Evolutionary conservation across 2,113 vertebrate species (phyloP).

Genomic region (Monopterus albus): DNA sequence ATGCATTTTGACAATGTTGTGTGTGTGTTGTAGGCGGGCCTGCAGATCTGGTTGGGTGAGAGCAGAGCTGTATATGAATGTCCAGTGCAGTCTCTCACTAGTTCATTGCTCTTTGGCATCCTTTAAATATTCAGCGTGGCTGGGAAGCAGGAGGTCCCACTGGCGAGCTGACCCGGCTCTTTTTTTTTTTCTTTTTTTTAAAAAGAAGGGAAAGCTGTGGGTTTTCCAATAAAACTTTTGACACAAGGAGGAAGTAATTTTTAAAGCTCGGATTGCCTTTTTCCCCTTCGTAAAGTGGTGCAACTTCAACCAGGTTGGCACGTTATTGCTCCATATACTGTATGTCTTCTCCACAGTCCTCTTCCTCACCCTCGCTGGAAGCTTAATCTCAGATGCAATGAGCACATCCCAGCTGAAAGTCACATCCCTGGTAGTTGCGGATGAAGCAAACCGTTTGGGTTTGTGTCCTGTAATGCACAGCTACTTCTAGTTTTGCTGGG

Average conservation of each 20-base stretch:
- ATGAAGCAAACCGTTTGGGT: not conserved
- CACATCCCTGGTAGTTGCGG: not conserved
- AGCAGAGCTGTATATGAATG: conserved; percentile 75
- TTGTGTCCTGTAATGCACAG: not conserved
- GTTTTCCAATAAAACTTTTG: conserved; percentile 31
- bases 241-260: conserved; percentile 32
- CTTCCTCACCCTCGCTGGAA: conserved; percentile 2
- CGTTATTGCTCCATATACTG: conserved; percentile 21
- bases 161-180: not conserved
- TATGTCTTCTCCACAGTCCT: conserved; percentile 15
- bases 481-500: not conserved
- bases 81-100: conserved; percentile 53
- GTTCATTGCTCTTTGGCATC: conserved; percentile 52
- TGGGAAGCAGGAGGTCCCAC: conserved; percentile 13
- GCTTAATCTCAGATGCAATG: not conserved
- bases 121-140: conserved; percentile 22
- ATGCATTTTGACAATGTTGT: conserved; percentile 73
- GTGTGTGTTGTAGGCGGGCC: conserved; percentile 42
- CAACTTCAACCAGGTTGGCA: conserved; percentile 61
- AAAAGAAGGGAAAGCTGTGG: conserved; percentile 59
- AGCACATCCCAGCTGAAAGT: not conserved
- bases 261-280: conserved; percentile 20
- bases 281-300: not conserved
- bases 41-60: conserved; percentile 73
- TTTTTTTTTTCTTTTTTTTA: not conserved